Evolutionary conservation across 2,888 invertebrate genomes (phyloP).

Genomic region (Sthenelais limicola): DNA sequence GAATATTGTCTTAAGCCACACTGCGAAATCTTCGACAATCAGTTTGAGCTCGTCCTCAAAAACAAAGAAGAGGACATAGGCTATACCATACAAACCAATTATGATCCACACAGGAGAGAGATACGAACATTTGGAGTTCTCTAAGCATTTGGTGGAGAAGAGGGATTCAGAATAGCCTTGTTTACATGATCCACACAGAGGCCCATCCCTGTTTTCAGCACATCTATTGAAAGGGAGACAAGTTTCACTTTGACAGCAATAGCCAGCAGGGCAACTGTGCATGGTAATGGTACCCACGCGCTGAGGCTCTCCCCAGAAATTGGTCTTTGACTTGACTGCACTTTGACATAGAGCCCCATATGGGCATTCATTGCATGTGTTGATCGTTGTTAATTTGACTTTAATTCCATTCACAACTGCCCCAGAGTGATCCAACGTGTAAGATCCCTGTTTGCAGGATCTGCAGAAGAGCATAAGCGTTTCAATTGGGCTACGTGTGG

Average conservation of each 20-base stretch:
- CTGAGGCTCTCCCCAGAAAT: constrained; percentile 33
- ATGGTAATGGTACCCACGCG: constrained; percentile 17
- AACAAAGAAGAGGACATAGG: constrained; percentile 47
- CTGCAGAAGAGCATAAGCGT: constrained; percentile 15
- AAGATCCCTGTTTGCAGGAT: constrained; percentile 14
- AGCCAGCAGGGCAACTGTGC: constrained; percentile 47
- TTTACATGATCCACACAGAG: constrained; percentile 46
- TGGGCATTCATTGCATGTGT: constrained; percentile 7
- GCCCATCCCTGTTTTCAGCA: constrained; percentile 40
- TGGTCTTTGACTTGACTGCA: constrained; percentile 5
- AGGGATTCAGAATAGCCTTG: constrained; percentile 46
- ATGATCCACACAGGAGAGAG: not conserved
- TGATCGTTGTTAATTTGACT: not conserved
- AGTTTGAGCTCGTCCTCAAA: constrained; percentile 43
- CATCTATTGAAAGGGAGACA: constrained; percentile 26
- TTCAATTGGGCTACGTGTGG: constrained; percentile 13
- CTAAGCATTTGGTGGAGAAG: constrained; percentile 44
- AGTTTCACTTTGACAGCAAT: constrained; percentile 38
- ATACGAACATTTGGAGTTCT: constrained; percentile 31
- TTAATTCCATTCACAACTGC: not conserved
- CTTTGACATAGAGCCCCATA: constrained; percentile 3
- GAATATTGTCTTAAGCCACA: no score
- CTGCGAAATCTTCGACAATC: constrained; percentile 12
- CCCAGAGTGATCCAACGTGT: not conserved
- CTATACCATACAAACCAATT: constrained; percentile 42